phyloP scores from a whole-genome alignment of 2,888 invertebrate genomes.

The Cephus sareptanus region DNA sequence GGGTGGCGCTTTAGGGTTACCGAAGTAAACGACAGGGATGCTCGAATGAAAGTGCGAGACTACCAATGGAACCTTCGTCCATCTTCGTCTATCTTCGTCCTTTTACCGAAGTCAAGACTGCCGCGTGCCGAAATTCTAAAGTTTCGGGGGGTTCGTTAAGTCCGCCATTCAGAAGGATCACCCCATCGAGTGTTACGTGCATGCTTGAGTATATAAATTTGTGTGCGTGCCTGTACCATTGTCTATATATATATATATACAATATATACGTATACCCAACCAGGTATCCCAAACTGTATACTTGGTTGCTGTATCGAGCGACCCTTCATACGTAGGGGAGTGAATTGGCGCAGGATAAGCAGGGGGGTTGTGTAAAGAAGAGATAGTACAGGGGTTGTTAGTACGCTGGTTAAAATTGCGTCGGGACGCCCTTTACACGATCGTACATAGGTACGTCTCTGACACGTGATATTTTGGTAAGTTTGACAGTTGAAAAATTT shows the following conservation, averaged over 20 bases:
- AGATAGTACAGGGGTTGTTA: neutral
- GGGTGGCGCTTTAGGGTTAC: constrained; percentile 1
- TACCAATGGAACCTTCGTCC: neutral
- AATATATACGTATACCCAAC: neutral
- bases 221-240: neutral
- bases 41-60: neutral
- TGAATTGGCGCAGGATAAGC: neutral
- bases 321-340: neutral
- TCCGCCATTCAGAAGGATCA: constrained; percentile 19
- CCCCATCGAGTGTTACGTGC: neutral
- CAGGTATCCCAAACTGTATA: neutral
- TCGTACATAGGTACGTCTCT: neutral
- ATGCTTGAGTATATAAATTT: neutral
- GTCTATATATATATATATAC: neutral
- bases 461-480: neutral
- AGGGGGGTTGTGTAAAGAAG: neutral
- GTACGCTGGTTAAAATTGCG: neutral
- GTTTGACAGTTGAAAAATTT: neutral
- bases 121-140: constrained; percentile 25
- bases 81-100: constrained; percentile 4
- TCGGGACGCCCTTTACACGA: neutral
- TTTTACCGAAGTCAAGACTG: neutral
- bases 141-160: constrained; percentile 29
- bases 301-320: neutral
- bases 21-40: neutral